phyloP scores from a whole-genome alignment of 1,140 invertebrate species.

The Centruroides sculpturatus region DNA sequence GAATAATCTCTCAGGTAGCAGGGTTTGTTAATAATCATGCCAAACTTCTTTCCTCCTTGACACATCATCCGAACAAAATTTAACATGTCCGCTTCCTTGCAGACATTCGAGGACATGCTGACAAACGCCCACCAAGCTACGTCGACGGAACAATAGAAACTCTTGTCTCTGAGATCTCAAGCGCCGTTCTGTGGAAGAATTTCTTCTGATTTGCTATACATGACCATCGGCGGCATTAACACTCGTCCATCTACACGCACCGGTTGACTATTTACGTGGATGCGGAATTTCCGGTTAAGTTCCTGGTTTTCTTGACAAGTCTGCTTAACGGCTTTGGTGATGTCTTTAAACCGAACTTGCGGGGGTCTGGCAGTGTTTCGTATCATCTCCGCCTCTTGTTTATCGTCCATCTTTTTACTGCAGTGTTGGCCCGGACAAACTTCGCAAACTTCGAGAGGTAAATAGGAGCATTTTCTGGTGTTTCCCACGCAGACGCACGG shows the following conservation, averaged over 20 bases:
- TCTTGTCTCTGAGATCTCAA: conserved; percentile 44
- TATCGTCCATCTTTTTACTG: conserved; percentile 11
- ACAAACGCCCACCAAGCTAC: conserved; percentile 19
- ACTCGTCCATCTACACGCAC: conserved; percentile 17
- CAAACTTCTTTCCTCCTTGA: neutral
- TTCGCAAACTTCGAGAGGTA: conserved; percentile 26
- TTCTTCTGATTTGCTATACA: neutral
- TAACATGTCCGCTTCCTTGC: neutral
- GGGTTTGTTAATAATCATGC: neutral
- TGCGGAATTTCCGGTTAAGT: conserved; percentile 21
- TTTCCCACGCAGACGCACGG: conserved; percentile 26
- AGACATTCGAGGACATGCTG: conserved; percentile 5
- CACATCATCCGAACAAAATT: neutral
- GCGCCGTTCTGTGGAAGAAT: conserved; percentile 31
- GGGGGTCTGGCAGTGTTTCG: conserved; percentile 21
- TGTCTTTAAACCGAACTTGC: conserved; percentile 16
- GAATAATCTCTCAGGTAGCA: neutral
- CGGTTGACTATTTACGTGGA: conserved; percentile 11
- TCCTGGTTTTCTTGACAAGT: neutral
- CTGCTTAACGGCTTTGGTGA: neutral
- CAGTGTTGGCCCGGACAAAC: conserved; percentile 21
- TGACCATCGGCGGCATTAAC: conserved; percentile 10
- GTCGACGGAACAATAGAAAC: conserved; percentile 37
- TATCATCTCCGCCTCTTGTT: conserved; percentile 16
- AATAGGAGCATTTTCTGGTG: conserved; percentile 13